Evolutionary conservation across 2,113 vertebrate genomes (phyloP).

Genomic region (Copsychus sechellarum): DNA sequence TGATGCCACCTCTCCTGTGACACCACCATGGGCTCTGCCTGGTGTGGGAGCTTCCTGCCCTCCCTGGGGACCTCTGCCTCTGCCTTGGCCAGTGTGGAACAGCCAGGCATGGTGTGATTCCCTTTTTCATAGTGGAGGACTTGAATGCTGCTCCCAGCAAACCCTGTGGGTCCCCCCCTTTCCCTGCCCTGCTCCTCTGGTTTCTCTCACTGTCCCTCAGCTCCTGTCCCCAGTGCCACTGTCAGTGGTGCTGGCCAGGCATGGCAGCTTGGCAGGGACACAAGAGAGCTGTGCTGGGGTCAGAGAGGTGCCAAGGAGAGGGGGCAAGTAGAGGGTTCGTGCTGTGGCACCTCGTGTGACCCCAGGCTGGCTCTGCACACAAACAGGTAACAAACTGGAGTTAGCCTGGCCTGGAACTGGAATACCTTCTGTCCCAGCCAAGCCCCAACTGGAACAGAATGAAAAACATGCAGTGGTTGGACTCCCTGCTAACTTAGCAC

Average conservation of each 20-base stretch:
- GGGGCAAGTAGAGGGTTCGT: background rate
- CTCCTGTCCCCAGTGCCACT: background rate
- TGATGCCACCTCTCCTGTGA: background rate
- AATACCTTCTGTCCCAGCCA: background rate
- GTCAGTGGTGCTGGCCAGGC: background rate
- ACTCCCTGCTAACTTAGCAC: conserved; percentile 40
- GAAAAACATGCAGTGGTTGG: conserved; percentile 46
- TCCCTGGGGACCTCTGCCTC: background rate
- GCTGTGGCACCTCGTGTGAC: background rate
- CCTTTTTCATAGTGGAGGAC: background rate
- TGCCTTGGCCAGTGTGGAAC: background rate
- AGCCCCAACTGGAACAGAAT: conserved; percentile 56
- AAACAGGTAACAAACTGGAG: background rate
- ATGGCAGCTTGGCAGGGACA: background rate
- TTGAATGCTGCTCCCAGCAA: background rate
- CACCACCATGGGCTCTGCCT: accelerated
- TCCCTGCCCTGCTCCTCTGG: background rate
- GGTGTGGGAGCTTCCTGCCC: background rate
- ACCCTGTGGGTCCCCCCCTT: background rate
- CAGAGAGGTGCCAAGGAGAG: background rate
- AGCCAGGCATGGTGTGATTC: background rate
- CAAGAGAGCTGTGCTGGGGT: background rate
- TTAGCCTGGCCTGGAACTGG: background rate
- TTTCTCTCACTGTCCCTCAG: background rate
- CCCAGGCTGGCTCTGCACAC: background rate